Base-by-base conservation (phyloP, 2,888 invertebrate species). In the Caenorhabditis sp. region DNA sequence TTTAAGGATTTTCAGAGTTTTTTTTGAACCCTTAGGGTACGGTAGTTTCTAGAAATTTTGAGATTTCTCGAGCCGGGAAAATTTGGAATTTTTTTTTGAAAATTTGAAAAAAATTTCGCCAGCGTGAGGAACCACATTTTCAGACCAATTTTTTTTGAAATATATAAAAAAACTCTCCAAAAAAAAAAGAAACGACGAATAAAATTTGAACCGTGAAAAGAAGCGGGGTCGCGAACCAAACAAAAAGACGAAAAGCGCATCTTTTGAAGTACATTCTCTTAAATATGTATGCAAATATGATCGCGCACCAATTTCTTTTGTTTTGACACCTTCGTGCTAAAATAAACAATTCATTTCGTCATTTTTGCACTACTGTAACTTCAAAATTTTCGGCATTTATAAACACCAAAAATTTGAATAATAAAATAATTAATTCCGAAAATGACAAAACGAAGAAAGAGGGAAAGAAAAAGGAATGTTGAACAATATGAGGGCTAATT, bases 401-500 rank as follows among this genome's bases (percentile, higher is more conserved):
- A 17, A 10, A 43, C 17, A 43, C 31, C 5, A 4, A 43, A 43
- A 43, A 43, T 43, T 43, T 43, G 43, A 43, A 43, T 43, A 43
- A 43, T 43, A 43, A 43, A 43, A 43, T 43, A 43, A 43, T 43
- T 43, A 58, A 58, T 23, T 26, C 31, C 6, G 43, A 23, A 36
- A 58, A 58, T 31, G 26, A 21, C n/a, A 24, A 55, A n/a, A 55
- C 5, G 55, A 55, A 43, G 58, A 58, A 43, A 23, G 23, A 43
- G 58, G 37, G 50, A 31, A 31, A 31, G 49, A 50, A 27, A 26
- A 37, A 50, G 8, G 14, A 23, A 14, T 27, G 37, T 43, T 17
- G 14, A 43, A 43, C 43, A 43, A 43, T 43, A 43, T 43, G 43
- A 43, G 43, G 43, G 43, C 43, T 43, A 43, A 43, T 43, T 43